Conservation (phyloP, 2,797 vertebrate genomes). For the Oreonectes daqikongensis region DNA sequence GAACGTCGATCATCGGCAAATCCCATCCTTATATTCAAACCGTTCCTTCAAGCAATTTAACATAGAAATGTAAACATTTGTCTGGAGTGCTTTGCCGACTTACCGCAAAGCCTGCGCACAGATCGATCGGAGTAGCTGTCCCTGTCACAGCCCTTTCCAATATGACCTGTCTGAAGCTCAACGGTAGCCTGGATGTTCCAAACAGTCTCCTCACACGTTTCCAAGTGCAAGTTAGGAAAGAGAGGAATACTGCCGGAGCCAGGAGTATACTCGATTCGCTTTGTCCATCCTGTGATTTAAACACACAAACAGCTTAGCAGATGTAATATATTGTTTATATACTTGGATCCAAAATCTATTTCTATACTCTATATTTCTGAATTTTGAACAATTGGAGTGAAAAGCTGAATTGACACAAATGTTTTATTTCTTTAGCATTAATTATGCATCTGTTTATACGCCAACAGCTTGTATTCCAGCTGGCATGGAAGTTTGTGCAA, state of each 20-base stretch:
- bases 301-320: slow-evolving; percentile 11
- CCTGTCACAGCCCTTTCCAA: slow-evolving; percentile 96
- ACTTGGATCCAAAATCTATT: neutral
- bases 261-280: slow-evolving; percentile 93
- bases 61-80: neutral
- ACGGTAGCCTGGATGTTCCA: slow-evolving; percentile 98
- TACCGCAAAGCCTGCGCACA: slow-evolving; percentile 93
- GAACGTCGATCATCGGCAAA: neutral
- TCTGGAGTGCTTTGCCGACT: slow-evolving; percentile 38
- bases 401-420: neutral
- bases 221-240: slow-evolving; percentile 92
- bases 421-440: neutral
- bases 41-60: neutral
- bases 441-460: neutral
- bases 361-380: neutral
- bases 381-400: neutral
- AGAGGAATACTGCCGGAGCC: slow-evolving; percentile 90
- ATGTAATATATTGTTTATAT: neutral
- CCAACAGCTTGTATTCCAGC: neutral
- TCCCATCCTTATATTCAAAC: neutral
- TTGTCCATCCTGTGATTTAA: slow-evolving; percentile 87
- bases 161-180: slow-evolving; percentile 96
- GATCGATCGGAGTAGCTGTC: slow-evolving; percentile 98
- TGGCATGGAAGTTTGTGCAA: neutral
- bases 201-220: slow-evolving; percentile 94